These are phyloP conservation scores for Linnaemya tessellans DNA, from an alignment of 2,888 invertebrate species.

Conservation along the genomic window DNA sequence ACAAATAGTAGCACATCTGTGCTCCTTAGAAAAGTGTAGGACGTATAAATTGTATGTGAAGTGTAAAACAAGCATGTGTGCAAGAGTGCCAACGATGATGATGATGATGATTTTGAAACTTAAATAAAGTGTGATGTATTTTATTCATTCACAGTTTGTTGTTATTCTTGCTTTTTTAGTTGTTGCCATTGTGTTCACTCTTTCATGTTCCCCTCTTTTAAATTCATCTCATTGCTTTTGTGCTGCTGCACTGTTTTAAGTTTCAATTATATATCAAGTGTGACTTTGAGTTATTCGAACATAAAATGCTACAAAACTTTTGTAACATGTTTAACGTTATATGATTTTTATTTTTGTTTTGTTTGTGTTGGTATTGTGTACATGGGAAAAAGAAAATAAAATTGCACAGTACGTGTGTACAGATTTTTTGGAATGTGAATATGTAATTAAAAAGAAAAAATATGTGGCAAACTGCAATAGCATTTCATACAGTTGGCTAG, in stretches of 20 bases:
- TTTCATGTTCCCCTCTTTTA: background rate
- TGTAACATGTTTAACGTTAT: constrained; percentile 59
- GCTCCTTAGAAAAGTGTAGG: constrained; percentile 34
- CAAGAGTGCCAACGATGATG: constrained; percentile 30
- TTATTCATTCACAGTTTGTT: constrained; percentile 56
- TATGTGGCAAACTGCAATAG: constrained; percentile 31
- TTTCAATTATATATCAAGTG: constrained; percentile 72
- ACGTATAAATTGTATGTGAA: constrained; percentile 51
- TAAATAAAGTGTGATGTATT: constrained; percentile 67
- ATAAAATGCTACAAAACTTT: constrained; percentile 71
- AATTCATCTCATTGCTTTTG: background rate
- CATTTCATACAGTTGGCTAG: constrained; percentile 40
- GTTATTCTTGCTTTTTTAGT: constrained; percentile 14
- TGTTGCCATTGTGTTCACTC: constrained; percentile 22
- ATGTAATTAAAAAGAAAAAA: constrained; percentile 59
- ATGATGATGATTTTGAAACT: constrained; percentile 59
- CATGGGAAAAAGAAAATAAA: constrained; percentile 44
- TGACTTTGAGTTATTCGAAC: constrained; percentile 72
- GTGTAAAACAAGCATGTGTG: constrained; percentile 58
- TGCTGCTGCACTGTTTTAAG: constrained; percentile 61
- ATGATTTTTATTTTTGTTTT: constrained; percentile 6
- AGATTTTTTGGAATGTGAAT: constrained; percentile 59
- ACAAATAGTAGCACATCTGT: background rate
- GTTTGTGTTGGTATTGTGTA: constrained; percentile 6
- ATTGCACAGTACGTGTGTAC: constrained; percentile 24